A percentile compares a stretch with the other conserved stretches of the same genome.
Conservation (phyloP, 2,797 vertebrate species). For the Tapera naevia region DNA sequence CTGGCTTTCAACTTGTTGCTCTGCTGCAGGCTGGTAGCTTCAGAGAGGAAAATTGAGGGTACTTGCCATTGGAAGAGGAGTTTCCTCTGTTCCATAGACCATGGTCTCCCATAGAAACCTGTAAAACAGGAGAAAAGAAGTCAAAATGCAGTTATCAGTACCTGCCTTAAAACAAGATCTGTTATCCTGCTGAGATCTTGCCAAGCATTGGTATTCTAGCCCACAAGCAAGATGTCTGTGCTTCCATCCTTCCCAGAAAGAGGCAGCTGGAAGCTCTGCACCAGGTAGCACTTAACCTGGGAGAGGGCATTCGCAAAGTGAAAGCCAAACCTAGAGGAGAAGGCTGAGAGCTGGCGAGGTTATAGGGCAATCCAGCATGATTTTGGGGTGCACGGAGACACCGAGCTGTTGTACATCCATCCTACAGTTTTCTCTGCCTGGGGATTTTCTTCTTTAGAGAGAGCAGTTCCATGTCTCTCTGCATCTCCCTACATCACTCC, state of each 20-base stretch:
- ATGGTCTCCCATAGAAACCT: conserved; percentile 90
- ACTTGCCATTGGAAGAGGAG: conserved; percentile 88
- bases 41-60: neutral
- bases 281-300: neutral
- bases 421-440: neutral
- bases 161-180: neutral
- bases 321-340: neutral
- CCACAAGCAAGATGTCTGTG: neutral
- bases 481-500: neutral
- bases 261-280: neutral
- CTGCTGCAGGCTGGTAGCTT: neutral
- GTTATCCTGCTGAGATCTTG: neutral
- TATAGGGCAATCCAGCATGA: neutral
- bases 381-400: neutral
- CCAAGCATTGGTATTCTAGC: neutral
- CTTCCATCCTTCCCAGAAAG: neutral
- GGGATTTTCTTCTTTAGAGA: neutral
- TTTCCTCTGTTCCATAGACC: conserved; percentile 89
- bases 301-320: neutral
- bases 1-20: neutral
- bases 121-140: neutral
- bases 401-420: neutral
- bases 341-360: neutral
- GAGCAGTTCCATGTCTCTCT: neutral
- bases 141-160: neutral